Evolutionary conservation across 2,797 vertebrate species (phyloP).

Genomic region (Calcarius lapponicus): DNA sequence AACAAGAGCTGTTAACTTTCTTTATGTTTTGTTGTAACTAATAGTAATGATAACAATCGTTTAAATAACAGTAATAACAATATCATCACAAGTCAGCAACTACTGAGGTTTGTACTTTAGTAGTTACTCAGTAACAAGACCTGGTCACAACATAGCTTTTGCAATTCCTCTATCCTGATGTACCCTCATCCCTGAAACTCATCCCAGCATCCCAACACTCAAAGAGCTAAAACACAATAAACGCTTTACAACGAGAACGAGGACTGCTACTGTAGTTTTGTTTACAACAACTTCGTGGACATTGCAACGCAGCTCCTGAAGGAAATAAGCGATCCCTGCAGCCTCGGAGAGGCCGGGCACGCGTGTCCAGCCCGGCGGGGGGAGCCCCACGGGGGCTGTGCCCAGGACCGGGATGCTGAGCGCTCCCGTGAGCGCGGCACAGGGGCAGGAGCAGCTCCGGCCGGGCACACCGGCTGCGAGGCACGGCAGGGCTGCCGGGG

Average conservation of each 20-base stretch:
- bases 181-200: background rate
- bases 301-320: background rate
- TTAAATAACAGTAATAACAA: background rate
- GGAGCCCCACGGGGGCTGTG: background rate
- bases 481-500: background rate
- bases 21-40: background rate
- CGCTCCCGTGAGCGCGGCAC: fast-evolving
- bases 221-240: background rate
- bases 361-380: fast-evolving
- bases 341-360: background rate
- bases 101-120: background rate
- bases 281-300: background rate
- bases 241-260: background rate
- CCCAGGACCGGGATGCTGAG: fast-evolving
- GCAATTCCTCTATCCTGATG: background rate
- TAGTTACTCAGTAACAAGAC: background rate
- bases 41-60: background rate
- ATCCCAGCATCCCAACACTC: background rate
- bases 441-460: background rate
- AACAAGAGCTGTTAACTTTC: background rate
- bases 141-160: background rate
- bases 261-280: background rate
- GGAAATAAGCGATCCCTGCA: background rate
- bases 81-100: background rate
- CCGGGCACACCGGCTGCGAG: fast-evolving